Percentiles rank a stretch among this genome's conserved stretches.
These are phyloP conservation scores for Drosophila busckii DNA, from an alignment of 1,140 invertebrate species.

Conservation along the genomic window DNA sequence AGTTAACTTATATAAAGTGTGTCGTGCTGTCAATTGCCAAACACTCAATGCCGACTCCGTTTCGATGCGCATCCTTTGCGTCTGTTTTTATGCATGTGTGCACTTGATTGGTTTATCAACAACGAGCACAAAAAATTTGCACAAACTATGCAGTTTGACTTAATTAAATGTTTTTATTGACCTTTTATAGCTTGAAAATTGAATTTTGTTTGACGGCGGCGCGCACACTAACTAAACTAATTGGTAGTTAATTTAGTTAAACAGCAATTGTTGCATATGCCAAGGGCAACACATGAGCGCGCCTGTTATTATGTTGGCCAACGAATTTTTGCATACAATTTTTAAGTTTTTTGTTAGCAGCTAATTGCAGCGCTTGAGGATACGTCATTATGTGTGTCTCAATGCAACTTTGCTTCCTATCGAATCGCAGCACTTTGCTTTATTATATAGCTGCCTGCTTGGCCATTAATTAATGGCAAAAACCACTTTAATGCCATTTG, in stretches of 20 bases:
- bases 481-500: slow-evolving; percentile 51
- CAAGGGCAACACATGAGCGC: too few relatives aligned
- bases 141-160: too few relatives aligned
- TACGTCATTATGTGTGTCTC: too few relatives aligned
- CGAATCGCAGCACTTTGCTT: slow-evolving; percentile 8
- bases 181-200: slow-evolving; percentile 30
- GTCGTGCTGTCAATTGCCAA: too few relatives aligned
- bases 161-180: slow-evolving; percentile 14
- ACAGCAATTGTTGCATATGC: not conserved
- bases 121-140: slow-evolving; percentile 2
- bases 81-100: too few relatives aligned
- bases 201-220: slow-evolving; percentile 9
- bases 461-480: slow-evolving; percentile 57
- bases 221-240: too few relatives aligned
- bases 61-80: too few relatives aligned
- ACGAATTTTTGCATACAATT: slow-evolving; percentile 39
- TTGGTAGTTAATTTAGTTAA: slow-evolving; percentile 52
- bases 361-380: slow-evolving; percentile 42
- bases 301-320: slow-evolving; percentile 4
- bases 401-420: slow-evolving; percentile 20
- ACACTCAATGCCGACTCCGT: too few relatives aligned
- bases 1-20: slow-evolving; percentile 14
- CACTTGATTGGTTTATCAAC: slow-evolving; percentile 6
- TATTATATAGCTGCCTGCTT: slow-evolving; percentile 48
- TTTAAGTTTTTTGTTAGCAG: not conserved